phyloP scores from a whole-genome alignment of 2,797 vertebrate genomes.

The Gymnocypris eckloni region DNA sequence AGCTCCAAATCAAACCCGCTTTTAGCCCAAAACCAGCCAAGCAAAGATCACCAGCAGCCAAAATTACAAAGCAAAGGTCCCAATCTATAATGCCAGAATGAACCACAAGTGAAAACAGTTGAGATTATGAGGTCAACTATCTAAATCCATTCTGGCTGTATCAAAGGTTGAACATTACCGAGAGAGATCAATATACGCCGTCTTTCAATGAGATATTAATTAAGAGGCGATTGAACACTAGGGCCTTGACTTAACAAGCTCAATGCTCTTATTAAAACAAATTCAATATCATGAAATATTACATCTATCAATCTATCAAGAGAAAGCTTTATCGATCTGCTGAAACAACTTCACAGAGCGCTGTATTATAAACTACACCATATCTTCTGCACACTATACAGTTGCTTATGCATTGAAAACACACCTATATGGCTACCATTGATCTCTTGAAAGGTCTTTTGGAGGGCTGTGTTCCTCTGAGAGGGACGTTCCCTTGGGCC shows the following conservation, averaged over 20 bases:
- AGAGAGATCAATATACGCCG: slow-evolving; percentile 56
- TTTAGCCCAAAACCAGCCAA: slow-evolving; percentile 31
- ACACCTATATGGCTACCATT: slow-evolving; percentile 11
- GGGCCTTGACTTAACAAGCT: slow-evolving; percentile 30
- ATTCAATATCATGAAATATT: slow-evolving; percentile 13
- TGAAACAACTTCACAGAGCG: background rate
- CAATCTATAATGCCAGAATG: slow-evolving; percentile 21
- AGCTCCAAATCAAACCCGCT: slow-evolving; percentile 30
- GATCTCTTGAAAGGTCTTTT: slow-evolving; percentile 7
- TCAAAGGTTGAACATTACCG: slow-evolving; percentile 38
- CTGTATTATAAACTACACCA: background rate
- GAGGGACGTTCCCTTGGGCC: slow-evolving; percentile 13
- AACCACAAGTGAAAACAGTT: slow-evolving; percentile 36
- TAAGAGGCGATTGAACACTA: slow-evolving; percentile 54
- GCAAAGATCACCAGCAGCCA: slow-evolving; percentile 38
- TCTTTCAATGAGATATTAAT: slow-evolving; percentile 63
- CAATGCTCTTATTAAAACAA: slow-evolving; percentile 17
- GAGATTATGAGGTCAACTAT: slow-evolving; percentile 50
- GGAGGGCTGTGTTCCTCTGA: slow-evolving; percentile 36
- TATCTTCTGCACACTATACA: background rate
- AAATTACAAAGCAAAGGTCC: slow-evolving; percentile 34
- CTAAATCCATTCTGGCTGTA: slow-evolving; percentile 33
- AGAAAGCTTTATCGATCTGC: slow-evolving; percentile 24
- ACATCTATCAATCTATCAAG: slow-evolving; percentile 42
- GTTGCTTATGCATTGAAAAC: background rate